Evolutionary conservation across 1,140 invertebrate species (phyloP).

Genomic region (Drosophila kepulauana): DNA sequence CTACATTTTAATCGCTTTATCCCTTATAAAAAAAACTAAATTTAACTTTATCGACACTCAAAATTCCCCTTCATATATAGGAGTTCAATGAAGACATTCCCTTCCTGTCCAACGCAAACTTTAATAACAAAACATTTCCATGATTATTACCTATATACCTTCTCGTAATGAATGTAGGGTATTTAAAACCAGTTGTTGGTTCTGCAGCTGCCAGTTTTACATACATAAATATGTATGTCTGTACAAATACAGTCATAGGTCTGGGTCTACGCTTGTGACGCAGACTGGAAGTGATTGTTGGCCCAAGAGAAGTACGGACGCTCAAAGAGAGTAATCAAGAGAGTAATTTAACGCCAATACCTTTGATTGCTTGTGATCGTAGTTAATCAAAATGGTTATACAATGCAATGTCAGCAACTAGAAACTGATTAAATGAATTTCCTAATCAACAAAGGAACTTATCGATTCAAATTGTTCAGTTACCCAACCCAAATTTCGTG

Average conservation of each 20-base stretch:
- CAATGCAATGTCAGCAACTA: constrained; percentile 39
- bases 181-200: constrained; percentile 72
- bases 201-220: constrained; percentile 76
- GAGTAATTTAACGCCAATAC: background rate
- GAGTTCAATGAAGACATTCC: no score
- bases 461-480: constrained; percentile 49
- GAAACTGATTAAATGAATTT: constrained; percentile 56
- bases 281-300: constrained; percentile 46
- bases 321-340: constrained; percentile 26
- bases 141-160: constrained; percentile 11
- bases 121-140: background rate
- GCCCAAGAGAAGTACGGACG: constrained; percentile 41
- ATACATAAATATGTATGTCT: constrained; percentile 10
- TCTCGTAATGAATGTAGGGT: constrained; percentile 32
- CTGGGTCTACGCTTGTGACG: constrained; percentile 29
- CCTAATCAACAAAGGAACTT: constrained; percentile 57
- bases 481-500: constrained; percentile 77
- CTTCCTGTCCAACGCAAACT: background rate
- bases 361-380: constrained; percentile 10
- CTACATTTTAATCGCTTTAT: no score
- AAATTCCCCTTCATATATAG: no score
- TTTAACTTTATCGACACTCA: no score
- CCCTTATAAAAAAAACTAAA: no score
- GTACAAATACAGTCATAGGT: constrained; percentile 12
- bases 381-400: constrained; percentile 41